Evolutionary conservation across 2,113 vertebrate species (phyloP).

Genomic region (Galemys pyrenaicus): DNA sequence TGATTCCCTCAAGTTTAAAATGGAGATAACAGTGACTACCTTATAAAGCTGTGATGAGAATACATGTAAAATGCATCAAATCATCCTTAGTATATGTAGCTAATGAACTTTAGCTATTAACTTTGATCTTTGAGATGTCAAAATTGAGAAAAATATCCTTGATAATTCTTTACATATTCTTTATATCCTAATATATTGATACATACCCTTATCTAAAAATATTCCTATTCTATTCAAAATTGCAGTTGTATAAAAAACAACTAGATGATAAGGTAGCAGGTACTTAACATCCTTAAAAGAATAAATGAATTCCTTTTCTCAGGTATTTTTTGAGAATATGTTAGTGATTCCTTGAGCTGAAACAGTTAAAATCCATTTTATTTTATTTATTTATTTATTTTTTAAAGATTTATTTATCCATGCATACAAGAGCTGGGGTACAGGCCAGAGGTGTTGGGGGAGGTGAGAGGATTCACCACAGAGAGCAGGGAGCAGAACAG

Average conservation of each 20-base stretch:
- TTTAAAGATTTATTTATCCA: too few relatives aligned
- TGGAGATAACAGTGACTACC: background rate
- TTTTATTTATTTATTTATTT: too few relatives aligned
- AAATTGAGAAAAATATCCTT: slow-evolving; percentile 37
- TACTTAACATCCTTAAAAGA: background rate
- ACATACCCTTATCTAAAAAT: background rate
- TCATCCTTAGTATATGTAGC: background rate
- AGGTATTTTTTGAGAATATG: background rate
- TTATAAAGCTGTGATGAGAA: background rate
- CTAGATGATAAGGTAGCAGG: slow-evolving; percentile 7
- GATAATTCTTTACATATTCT: background rate
- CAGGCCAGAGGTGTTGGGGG: too few relatives aligned
- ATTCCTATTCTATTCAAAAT: slow-evolving; percentile 32
- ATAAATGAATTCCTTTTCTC: background rate
- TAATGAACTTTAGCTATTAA: slow-evolving; percentile 2
- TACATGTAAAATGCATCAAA: background rate
- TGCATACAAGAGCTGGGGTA: too few relatives aligned
- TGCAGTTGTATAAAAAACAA: background rate
- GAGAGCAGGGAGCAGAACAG: too few relatives aligned
- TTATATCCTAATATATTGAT: background rate
- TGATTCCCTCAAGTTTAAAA: background rate
- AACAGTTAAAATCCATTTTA: slow-evolving; percentile 18
- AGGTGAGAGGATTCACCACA: too few relatives aligned
- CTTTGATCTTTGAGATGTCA: background rate
- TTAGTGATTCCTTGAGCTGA: slow-evolving; percentile 20